Evolutionary conservation across 2,888 invertebrate genomes (phyloP).

Genomic region (Cecidostiba fungosa): DNA sequence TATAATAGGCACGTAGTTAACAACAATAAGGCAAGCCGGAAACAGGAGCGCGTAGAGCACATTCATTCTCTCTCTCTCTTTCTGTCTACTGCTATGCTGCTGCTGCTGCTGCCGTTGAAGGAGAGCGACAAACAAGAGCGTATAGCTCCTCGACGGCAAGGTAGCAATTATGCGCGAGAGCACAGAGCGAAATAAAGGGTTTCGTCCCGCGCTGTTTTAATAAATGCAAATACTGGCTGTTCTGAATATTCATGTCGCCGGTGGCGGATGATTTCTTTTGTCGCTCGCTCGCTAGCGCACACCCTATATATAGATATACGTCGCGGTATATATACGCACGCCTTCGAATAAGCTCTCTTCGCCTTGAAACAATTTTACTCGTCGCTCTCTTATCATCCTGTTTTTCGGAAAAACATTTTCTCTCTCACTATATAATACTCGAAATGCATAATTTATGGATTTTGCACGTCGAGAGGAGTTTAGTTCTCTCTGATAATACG

Average conservation of each 20-base stretch:
- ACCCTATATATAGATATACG: too few relatives aligned
- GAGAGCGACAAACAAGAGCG: constrained; percentile 63
- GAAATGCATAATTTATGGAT: constrained; percentile 8
- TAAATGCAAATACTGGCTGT: constrained; percentile 74
- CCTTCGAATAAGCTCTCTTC: not conserved
- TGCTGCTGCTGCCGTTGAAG: constrained; percentile 34
- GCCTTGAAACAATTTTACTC: constrained; percentile 45
- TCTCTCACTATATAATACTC: not conserved
- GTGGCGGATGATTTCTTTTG: constrained; percentile 74
- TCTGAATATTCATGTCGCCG: constrained; percentile 75
- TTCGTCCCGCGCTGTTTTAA: constrained; percentile 75
- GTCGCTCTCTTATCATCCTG: not conserved
- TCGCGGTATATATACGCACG: not conserved
- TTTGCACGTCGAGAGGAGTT: not conserved
- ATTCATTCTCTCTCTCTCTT: constrained; percentile 39
- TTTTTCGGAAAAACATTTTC: constrained; percentile 13
- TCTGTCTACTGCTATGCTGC: not conserved
- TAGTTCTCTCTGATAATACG: not conserved
- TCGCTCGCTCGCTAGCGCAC: constrained; percentile 61
- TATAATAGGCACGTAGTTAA: constrained; percentile 48
- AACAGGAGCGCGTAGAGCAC: constrained; percentile 47
- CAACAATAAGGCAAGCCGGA: constrained; percentile 53
- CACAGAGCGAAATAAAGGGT: constrained; percentile 70
- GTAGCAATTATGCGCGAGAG: constrained; percentile 72
- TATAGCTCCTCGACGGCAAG: constrained; percentile 58